A percentile compares a stretch with the other conserved stretches of the same genome.
Conservation (phyloP, 1,140 invertebrate genomes). For the Leguminivora glycinivorella region DNA sequence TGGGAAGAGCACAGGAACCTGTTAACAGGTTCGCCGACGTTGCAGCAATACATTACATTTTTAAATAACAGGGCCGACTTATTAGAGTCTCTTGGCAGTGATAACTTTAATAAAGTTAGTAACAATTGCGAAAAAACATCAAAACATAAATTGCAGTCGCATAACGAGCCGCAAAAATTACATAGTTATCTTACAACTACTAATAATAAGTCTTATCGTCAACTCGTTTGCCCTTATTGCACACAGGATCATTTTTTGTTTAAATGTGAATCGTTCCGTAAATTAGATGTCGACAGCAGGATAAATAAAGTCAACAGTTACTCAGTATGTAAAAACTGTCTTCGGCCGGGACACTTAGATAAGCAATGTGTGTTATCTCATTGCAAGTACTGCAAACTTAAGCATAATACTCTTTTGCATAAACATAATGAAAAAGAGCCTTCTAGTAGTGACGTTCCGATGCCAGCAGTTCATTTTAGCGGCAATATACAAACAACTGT, state of each 20-base stretch:
- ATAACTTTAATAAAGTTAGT: neutral
- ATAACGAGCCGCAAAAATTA: constrained; percentile 1
- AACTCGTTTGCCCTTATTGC: neutral
- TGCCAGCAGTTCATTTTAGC: neutral
- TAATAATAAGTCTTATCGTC: constrained; percentile 4
- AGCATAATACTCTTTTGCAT: constrained; percentile 19
- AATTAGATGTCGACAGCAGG: neutral
- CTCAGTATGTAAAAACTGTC: constrained; percentile 21
- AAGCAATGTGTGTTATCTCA: constrained; percentile 13
- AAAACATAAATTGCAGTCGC: neutral
- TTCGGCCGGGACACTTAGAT: neutral
- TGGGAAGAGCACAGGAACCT: constrained; percentile 29
- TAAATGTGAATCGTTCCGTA: neutral
- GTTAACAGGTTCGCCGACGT: constrained; percentile 13
- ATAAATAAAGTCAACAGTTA: neutral
- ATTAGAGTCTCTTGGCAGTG: constrained; percentile 12
- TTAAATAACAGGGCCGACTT: constrained; percentile 29
- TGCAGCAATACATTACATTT: constrained; percentile 30
- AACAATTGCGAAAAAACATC: neutral
- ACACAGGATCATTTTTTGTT: neutral
- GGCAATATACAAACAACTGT: neutral
- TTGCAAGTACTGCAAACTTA: constrained; percentile 26
- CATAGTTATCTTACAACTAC: neutral
- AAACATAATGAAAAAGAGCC: neutral
- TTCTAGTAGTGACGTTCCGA: neutral